Percentiles rank a stretch among this genome's conserved stretches.
phyloP scores from a whole-genome alignment of 2,888 invertebrate genomes.

The Drosophila paramelanica region DNA sequence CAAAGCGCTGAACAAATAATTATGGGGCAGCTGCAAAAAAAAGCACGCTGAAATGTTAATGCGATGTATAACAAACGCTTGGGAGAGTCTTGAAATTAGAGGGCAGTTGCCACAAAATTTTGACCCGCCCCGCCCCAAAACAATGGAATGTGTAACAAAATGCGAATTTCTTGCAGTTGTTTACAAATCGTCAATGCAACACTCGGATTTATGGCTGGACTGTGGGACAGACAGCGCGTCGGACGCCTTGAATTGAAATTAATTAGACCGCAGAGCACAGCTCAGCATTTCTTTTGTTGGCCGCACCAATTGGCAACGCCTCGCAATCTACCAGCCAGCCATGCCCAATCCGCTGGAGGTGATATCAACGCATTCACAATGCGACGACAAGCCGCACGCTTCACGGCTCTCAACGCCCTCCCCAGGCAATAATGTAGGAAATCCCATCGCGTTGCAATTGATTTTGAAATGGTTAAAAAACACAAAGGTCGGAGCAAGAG shows the following conservation, averaged over 20 bases:
- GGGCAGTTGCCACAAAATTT: slow-evolving; percentile 6
- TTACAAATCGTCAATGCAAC: slow-evolving; percentile 70
- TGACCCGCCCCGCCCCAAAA: slow-evolving; percentile 30
- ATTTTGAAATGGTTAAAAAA: slow-evolving; percentile 36
- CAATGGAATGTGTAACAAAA: slow-evolving; percentile 76
- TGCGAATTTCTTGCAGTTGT: slow-evolving; percentile 63
- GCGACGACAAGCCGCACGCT: slow-evolving; percentile 35
- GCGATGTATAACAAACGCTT: slow-evolving; percentile 66
- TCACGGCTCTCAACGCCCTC: slow-evolving; percentile 30
- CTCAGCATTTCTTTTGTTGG: slow-evolving; percentile 76
- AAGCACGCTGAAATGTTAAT: slow-evolving; percentile 63
- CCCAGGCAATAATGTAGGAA: slow-evolving; percentile 16
- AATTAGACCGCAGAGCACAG: slow-evolving; percentile 66
- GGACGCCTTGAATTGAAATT: slow-evolving; percentile 74
- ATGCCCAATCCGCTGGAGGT: slow-evolving; percentile 65
- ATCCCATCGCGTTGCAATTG: slow-evolving; percentile 58
- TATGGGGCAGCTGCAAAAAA: slow-evolving; percentile 50
- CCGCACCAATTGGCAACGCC: slow-evolving; percentile 65
- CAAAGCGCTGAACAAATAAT: slow-evolving; percentile 63
- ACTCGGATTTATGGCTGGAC: slow-evolving; percentile 48
- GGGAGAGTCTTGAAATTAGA: slow-evolving; percentile 55
- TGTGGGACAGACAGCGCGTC: slow-evolving; percentile 16
- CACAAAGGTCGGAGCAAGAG: too few species aligned
- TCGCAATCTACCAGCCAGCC: slow-evolving; percentile 51
- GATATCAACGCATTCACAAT: slow-evolving; percentile 29